Evolutionary conservation across 2,888 invertebrate genomes (phyloP), one percentile per base, ranked within the genome.

Genomic region (Drosophila infuscata): DNA sequence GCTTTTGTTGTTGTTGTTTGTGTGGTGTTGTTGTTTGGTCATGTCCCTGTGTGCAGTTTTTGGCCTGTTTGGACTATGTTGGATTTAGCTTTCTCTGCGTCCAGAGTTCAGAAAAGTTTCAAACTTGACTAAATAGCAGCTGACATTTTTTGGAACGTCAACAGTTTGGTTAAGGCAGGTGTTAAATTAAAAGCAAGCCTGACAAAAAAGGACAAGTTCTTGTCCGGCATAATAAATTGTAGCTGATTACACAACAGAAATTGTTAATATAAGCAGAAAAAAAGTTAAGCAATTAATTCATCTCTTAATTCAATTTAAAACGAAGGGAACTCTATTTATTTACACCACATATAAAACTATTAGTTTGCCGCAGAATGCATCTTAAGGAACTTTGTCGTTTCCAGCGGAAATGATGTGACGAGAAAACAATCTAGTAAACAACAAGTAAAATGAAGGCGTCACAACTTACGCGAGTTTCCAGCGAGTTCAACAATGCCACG

Each of bases 1-100:
- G 75, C 25, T 56, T 41, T 38, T 56, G 30, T 6, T 49, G 46
- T 32, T 38, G 51, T 43, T 56, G 25, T 25, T 25, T 41, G 56
- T 56, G 30, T 6, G 30, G 30, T 49, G 46, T 32, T 76, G 64
- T 54, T 38, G 51, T 43, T 56, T 65, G 68, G 77, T 41, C 64
- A 73, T 77, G 77, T 60, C 66, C 59, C 69, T 77, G 77, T 73
- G 73, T 77, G 77, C 60, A 66, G 57, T 73, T 77, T 79, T 79
- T 79, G 73, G 76, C 68, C 75, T 69, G 67, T 78, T 74, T 61
- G 49, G 60, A 56, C 64, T 68, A 72, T 61, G 67, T 62, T 35
- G 59, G 56, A 56, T 59, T 67, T 59, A 48, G 68, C 62, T 58
- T 54, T 58, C 38, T 7, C 46, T 3, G 8, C 15, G 4, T 25